Conservation (phyloP, 2,797 vertebrate species). For the Varecia variegata region DNA sequence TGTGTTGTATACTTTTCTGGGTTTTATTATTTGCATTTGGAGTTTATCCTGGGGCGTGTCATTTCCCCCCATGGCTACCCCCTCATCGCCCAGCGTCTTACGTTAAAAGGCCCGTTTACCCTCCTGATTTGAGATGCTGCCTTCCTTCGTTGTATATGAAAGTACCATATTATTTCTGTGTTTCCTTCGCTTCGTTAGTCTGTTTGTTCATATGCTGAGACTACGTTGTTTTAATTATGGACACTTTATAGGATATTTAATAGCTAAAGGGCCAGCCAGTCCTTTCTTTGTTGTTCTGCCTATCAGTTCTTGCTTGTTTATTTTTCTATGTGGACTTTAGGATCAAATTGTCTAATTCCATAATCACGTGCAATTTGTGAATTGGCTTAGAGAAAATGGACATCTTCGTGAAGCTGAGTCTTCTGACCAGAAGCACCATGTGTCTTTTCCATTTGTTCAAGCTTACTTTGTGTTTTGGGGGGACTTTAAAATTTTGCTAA, state of each 20-base stretch:
- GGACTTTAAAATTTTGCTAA: background rate
- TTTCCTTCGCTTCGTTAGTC: background rate
- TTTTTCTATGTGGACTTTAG: background rate
- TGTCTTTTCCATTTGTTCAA: background rate
- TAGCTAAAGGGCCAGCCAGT: background rate
- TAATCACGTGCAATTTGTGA: background rate
- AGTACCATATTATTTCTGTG: accelerated
- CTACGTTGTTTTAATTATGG: background rate
- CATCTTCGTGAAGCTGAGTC: background rate
- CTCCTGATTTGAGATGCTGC: too few relatives aligned
- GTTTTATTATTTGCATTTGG: background rate
- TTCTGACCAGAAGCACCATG: background rate
- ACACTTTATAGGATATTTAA: background rate
- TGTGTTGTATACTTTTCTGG: background rate
- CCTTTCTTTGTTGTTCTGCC: background rate
- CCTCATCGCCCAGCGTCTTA: background rate
- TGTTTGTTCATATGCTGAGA: background rate
- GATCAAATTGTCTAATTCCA: background rate
- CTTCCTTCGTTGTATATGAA: background rate
- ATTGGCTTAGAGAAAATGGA: background rate
- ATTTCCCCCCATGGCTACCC: background rate
- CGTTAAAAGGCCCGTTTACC: too few relatives aligned
- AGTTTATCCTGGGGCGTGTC: background rate
- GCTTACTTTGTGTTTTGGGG: too few relatives aligned
- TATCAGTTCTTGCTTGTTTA: background rate